Evolutionary conservation across 2,797 vertebrate genomes (phyloP).

Genomic region (Schizopygopsis malacanthus): DNA sequence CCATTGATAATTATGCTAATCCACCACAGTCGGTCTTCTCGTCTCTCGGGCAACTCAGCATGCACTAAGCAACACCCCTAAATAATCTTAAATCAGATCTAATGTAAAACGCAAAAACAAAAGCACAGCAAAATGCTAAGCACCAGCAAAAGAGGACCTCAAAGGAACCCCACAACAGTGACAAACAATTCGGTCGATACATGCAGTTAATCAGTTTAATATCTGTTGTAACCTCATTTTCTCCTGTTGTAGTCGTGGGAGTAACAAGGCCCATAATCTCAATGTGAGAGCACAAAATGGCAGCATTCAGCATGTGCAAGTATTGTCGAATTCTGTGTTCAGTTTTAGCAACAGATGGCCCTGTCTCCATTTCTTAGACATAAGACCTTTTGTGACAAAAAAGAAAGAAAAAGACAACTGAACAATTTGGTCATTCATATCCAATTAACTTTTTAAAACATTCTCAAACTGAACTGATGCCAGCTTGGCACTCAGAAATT

Average conservation of each 20-base stretch:
- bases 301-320: slow-evolving; percentile 45
- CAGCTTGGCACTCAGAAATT: slow-evolving; percentile 20
- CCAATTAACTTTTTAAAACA: slow-evolving; percentile 26
- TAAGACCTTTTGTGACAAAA: slow-evolving; percentile 20
- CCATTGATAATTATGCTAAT: slow-evolving; percentile 72
- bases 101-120: background rate
- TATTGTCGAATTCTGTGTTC: slow-evolving; percentile 35
- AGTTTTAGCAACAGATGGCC: slow-evolving; percentile 57
- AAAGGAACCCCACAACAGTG: slow-evolving; percentile 2
- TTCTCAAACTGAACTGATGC: background rate
- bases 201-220: slow-evolving; percentile 25
- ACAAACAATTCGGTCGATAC: background rate
- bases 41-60: slow-evolving; percentile 46
- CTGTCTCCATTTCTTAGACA: slow-evolving; percentile 37
- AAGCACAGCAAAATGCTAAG: background rate
- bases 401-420: background rate
- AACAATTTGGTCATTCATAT: slow-evolving; percentile 41
- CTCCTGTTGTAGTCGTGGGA: slow-evolving; percentile 41
- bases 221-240: slow-evolving; percentile 38
- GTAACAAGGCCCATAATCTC: slow-evolving; percentile 51
- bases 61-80: slow-evolving; percentile 3
- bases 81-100: slow-evolving; percentile 18
- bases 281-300: slow-evolving; percentile 50
- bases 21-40: slow-evolving; percentile 62
- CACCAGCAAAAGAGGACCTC: slow-evolving; percentile 5